A percentile compares a stretch with the other conserved stretches of the same genome.
phyloP scores from a whole-genome alignment of 2,113 vertebrate genomes.

The Petroica traversi region DNA sequence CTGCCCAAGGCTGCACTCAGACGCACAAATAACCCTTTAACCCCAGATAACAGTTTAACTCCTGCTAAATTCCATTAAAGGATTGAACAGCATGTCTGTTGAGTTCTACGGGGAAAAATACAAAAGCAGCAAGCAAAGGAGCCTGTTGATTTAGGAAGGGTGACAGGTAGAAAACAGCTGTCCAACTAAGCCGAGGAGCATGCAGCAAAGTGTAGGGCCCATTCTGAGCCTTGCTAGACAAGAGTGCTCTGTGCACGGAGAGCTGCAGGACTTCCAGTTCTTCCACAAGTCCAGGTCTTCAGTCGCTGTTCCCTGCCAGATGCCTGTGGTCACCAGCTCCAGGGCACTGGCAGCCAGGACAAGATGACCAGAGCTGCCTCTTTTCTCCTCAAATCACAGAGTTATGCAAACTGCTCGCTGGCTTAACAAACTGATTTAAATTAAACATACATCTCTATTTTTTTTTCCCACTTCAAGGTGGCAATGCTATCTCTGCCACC shows the following conservation, averaged over 20 bases:
- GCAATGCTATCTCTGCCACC: background rate
- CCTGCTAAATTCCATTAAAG: background rate
- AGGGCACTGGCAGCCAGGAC: conserved; percentile 37
- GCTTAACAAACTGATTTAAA: background rate
- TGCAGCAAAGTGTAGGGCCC: conserved; percentile 7
- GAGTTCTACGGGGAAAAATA: background rate
- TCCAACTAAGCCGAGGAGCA: background rate
- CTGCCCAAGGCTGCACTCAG: background rate
- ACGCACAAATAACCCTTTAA: background rate
- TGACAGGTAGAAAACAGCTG: background rate
- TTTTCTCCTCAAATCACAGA: background rate
- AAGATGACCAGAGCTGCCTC: conserved; percentile 9
- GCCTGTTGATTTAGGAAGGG: background rate
- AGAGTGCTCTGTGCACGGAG: conserved; percentile 5
- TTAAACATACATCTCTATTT: background rate
- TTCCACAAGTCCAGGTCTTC: background rate
- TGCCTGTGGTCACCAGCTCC: conserved; percentile 53
- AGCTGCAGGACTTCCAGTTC: conserved; percentile 35
- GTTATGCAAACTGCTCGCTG: background rate
- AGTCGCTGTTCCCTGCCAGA: conserved; percentile 15
- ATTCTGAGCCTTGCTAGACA: conserved; percentile 24
- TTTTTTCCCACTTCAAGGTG: background rate
- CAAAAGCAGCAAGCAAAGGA: conserved; percentile 6
- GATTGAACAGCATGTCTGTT: background rate
- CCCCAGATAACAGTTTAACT: background rate